phyloP scores from a whole-genome alignment of 2,113 vertebrate species.

The Helogale parvula region DNA sequence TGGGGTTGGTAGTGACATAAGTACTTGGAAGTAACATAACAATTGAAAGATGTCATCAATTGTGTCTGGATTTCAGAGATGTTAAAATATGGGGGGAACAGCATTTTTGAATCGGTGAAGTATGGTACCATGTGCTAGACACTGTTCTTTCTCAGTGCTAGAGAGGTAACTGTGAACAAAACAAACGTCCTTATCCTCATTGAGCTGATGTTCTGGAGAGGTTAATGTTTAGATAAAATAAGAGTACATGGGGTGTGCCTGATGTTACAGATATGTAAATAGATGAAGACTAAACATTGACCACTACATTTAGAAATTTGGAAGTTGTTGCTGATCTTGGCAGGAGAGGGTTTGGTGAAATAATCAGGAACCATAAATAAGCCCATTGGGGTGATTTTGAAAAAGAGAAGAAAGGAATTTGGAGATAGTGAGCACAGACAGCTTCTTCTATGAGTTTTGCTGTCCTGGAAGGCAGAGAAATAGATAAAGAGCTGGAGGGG shows the following conservation, averaged over 20 bases:
- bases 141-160: background rate
- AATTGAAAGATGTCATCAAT: background rate
- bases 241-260: background rate
- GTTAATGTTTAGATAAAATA: background rate
- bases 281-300: background rate
- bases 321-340: background rate
- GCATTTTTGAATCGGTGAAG: background rate
- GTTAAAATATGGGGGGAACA: background rate
- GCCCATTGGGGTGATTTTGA: background rate
- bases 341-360: background rate
- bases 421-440: background rate
- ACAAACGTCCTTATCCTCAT: background rate
- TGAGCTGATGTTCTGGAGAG: background rate
- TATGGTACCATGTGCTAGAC: background rate
- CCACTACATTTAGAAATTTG: background rate
- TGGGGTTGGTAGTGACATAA: background rate
- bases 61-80: background rate
- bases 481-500: background rate
- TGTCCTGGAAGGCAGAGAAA: background rate
- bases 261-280: background rate
- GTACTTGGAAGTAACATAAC: background rate
- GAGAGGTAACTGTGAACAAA: background rate
- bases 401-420: background rate
- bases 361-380: background rate
- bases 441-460: background rate